Base-by-base conservation (phyloP, 2,888 invertebrate genomes). In the Saturnia japonica region DNA sequence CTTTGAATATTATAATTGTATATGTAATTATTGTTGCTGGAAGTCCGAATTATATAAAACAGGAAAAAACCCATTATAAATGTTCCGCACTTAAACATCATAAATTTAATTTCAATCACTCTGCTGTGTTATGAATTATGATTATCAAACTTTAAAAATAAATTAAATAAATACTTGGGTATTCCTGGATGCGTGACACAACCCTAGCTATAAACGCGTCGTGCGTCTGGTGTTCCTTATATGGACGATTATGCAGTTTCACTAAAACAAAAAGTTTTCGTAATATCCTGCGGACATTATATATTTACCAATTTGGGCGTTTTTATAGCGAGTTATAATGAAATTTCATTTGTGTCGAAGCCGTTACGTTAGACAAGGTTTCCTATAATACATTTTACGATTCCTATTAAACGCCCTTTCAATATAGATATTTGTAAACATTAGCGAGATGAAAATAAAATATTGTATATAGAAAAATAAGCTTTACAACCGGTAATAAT, bases 361-460 rank as follows among this genome's bases (percentile, higher is more conserved):
- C 19, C 42, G 40, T 16, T 62, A 51, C 12, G 42, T 70, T 70
- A 71, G 69, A 67, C 69, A 71, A 64, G 72, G 73, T 76, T 78
- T 72, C 74, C 74, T 76, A 76, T 75, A 74, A 70, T 74, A 78
- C 75, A 77, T 68, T 79, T 83, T 82, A 80, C 75, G 78, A 75
- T 70, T 71, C 74, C 73, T 75, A 74, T 34, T 68, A 74, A 77
- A 75, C 70, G 45, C 40, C 62, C 68, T 73, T 77, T n/a, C n/a
- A n/a, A n/a, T 73, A 74, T 73, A 74, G 76, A 76, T 73, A 72
- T 75, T 69, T 34, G 73, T 70, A 70, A 72, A 73, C 71, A 73
- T 74, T 68, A 64, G 11, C 25, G 57, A 25, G 57, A 57, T 16
- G 6, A 57, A 1, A 57, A 25, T 57, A 57, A 57, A 11, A 57